Evolutionary conservation across 2,797 vertebrate species (phyloP).

Genomic region (Sarcophilus harrisii): DNA sequence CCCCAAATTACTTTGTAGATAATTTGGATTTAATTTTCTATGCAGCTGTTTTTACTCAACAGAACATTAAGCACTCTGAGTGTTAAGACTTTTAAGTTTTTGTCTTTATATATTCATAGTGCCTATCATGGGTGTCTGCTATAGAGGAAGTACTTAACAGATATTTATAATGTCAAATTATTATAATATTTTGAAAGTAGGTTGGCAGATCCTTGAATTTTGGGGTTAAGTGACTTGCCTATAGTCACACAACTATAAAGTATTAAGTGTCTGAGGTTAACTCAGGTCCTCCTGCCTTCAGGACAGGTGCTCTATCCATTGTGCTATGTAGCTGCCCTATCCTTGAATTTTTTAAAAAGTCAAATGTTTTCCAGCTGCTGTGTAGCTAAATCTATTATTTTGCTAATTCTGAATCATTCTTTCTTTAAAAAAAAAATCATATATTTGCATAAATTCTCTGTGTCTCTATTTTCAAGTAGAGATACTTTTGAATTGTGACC

Average conservation of each 20-base stretch:
- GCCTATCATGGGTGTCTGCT: not conserved
- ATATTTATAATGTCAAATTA: not conserved
- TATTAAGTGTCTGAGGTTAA: too few relatives aligned
- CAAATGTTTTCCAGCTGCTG: not conserved
- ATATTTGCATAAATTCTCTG: not conserved
- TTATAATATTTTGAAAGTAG: not conserved
- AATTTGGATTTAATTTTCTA: not conserved
- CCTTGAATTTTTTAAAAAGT: not conserved
- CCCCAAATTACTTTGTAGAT: not conserved
- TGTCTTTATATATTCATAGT: not conserved
- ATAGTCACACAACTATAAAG: too few relatives aligned
- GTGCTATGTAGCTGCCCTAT: too few relatives aligned
- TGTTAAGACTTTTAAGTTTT: not conserved
- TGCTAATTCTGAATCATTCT: not conserved
- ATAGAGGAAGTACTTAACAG: not conserved
- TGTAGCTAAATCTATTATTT: not conserved
- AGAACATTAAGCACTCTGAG: not conserved
- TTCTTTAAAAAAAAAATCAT: not conserved
- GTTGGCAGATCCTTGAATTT: not conserved
- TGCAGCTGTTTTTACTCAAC: not conserved
- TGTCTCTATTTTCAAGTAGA: not conserved
- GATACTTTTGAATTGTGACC: not conserved
- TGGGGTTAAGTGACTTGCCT: too few relatives aligned
- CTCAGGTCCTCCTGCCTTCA: too few relatives aligned
- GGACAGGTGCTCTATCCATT: too few relatives aligned